Conservation (phyloP, 2,113 vertebrate genomes). For the Alethe castanea region DNA sequence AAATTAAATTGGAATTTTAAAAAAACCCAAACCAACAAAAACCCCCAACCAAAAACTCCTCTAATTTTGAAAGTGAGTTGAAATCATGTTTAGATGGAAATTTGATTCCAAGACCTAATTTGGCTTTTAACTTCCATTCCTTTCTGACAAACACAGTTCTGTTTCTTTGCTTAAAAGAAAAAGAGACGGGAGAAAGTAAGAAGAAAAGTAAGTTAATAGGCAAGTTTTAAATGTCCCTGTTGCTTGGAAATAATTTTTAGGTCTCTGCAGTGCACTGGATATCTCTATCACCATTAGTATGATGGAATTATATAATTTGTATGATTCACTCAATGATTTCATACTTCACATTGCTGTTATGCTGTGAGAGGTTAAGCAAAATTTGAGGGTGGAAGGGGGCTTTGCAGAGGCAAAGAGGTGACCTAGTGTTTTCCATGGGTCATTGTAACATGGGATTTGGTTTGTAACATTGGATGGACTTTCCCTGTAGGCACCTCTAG, state of each 20-base stretch:
- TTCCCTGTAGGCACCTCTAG: not conserved
- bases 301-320: not conserved
- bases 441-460: not conserved
- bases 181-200: accelerated
- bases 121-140: not conserved
- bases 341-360: not conserved
- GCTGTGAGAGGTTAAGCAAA: not conserved
- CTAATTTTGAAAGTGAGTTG: not conserved
- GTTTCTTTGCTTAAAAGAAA: not conserved
- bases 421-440: not conserved
- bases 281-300: not conserved
- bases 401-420: not conserved
- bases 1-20: not conserved
- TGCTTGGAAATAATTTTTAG: not conserved
- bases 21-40: not conserved
- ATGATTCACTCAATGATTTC: not conserved
- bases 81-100: not conserved
- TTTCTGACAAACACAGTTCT: not conserved
- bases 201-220: not conserved
- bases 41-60: accelerated
- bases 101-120: not conserved
- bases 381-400: too few relatives aligned
- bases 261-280: not conserved
- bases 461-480: not conserved
- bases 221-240: not conserved